A percentile compares a stretch with the other conserved stretches of the same genome.
phyloP scores from a whole-genome alignment of 2,888 invertebrate genomes.

The Psylliodes chrysocephalus region DNA sequence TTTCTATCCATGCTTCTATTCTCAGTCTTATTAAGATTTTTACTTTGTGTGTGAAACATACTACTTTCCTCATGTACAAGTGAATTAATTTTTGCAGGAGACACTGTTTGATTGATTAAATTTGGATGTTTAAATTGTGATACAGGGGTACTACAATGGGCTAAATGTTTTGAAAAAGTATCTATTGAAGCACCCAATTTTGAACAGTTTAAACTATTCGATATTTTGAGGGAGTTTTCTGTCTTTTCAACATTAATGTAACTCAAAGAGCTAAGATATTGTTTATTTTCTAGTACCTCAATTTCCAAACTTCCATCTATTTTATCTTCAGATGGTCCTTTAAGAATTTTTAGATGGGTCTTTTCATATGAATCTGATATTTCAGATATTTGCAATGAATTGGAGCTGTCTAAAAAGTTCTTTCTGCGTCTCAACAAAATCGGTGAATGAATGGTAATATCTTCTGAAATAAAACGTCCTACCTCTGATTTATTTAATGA shows the following conservation, averaged over 20 bases:
- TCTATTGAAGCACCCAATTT: slow-evolving; percentile 6
- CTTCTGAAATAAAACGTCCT: background rate
- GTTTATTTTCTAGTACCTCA: slow-evolving; percentile 18
- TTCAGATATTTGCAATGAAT: slow-evolving; percentile 10
- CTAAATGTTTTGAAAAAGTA: slow-evolving; percentile 38
- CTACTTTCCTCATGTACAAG: background rate
- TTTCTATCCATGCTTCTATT: background rate
- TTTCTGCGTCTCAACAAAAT: slow-evolving; percentile 29
- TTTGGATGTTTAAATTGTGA: slow-evolving; percentile 19
- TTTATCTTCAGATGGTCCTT: slow-evolving; percentile 30
- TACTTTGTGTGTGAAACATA: background rate
- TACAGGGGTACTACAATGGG: slow-evolving; percentile 45
- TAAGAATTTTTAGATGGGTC: slow-evolving; percentile 21
- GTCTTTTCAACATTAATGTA: slow-evolving; percentile 28
- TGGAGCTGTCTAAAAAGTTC: slow-evolving; percentile 18
- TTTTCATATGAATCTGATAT: background rate
- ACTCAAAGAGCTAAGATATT: slow-evolving; percentile 27
- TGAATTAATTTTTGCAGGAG: slow-evolving; percentile 28
- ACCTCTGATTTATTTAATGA: background rate
- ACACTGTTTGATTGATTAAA: slow-evolving; percentile 32
- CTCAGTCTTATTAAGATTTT: background rate
- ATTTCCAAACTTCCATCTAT: slow-evolving; percentile 39
- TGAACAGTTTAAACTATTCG: background rate
- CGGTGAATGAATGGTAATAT: slow-evolving; percentile 24
- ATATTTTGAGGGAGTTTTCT: too few species aligned